Conservation (phyloP, 2,113 vertebrate species). For the Catagonus wagneri region DNA sequence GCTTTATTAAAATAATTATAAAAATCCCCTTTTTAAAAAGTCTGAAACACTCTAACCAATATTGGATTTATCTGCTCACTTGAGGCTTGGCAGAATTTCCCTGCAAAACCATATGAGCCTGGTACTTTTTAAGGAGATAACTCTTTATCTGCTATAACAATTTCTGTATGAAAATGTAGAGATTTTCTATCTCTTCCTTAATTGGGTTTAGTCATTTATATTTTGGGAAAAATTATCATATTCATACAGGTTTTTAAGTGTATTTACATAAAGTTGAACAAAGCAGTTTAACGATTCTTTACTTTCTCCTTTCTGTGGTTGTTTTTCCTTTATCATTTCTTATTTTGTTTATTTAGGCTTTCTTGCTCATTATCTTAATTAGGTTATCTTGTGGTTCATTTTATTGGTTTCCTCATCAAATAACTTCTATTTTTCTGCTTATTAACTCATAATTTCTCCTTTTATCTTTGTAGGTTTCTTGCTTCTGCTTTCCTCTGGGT, state of each 20-base stretch:
- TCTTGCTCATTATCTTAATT: constrained; percentile 2
- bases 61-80: neutral
- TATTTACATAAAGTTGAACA: neutral
- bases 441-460: constrained; percentile 24
- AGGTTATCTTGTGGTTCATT: neutral
- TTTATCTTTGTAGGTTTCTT: neutral
- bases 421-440: constrained; percentile 20
- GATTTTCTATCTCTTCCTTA: constrained; percentile 2
- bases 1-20: constrained; percentile 12
- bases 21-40: neutral
- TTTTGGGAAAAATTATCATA: neutral
- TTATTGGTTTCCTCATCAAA: neutral
- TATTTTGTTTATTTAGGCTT: neutral
- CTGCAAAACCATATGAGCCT: neutral
- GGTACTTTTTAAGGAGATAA: neutral
- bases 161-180: neutral
- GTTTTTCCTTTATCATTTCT: neutral
- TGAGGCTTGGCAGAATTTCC: neutral
- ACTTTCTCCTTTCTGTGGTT: neutral
- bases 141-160: neutral
- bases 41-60: neutral
- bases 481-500: neutral
- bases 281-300: neutral
- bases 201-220: neutral
- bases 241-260: neutral